Evolutionary conservation across 2,113 vertebrate genomes (phyloP).

Genomic region (Acinonyx jubatus): DNA sequence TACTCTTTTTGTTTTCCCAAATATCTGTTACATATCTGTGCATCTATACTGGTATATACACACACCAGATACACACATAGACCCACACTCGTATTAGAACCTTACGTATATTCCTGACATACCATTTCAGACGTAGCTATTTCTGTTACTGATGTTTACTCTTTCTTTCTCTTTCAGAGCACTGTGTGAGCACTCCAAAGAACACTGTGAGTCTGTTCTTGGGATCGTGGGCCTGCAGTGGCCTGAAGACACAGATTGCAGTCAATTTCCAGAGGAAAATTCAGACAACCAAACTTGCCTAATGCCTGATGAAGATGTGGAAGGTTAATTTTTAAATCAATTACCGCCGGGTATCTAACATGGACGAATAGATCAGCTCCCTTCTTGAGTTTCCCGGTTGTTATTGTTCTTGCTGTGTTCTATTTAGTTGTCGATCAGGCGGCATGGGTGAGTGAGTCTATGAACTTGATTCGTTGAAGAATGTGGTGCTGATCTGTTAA

Average conservation of each 20-base stretch:
- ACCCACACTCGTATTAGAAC: neutral
- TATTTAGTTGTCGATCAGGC: neutral
- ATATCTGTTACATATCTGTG: neutral
- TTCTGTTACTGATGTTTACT: neutral
- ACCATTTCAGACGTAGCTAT: neutral
- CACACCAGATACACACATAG: neutral
- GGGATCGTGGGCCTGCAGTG: constrained; percentile 96
- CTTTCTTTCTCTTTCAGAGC: constrained; percentile 83
- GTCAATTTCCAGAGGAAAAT: constrained; percentile 94
- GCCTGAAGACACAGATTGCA: constrained; percentile 96
- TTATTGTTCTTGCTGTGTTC: neutral
- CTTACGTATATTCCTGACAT: neutral
- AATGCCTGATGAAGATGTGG: constrained; percentile 91
- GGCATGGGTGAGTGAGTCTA: neutral
- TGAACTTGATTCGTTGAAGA: neutral
- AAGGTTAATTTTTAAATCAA: constrained; percentile 85
- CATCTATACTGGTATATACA: neutral
- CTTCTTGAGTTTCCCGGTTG: neutral
- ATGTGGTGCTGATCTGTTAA: neutral
- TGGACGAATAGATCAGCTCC: neutral
- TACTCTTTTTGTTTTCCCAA: neutral
- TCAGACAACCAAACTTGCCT: constrained; percentile 90
- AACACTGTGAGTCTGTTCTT: constrained; percentile 94
- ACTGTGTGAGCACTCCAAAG: constrained; percentile 92
- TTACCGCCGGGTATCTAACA: neutral